phyloP scores from a whole-genome alignment of 2,888 invertebrate genomes.

The Xylocampa areola region DNA sequence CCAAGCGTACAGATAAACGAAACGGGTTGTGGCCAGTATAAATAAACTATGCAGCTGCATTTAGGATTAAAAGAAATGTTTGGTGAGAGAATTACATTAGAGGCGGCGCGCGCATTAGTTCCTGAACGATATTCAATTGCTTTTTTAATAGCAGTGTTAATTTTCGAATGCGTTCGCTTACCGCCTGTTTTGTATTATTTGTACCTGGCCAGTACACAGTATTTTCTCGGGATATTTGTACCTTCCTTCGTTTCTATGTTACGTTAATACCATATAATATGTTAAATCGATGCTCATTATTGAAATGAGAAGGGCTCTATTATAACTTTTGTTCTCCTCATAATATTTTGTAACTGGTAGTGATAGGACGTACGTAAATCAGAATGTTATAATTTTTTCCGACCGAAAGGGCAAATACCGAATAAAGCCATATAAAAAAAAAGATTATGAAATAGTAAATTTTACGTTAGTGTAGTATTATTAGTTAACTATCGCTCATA shows the following conservation, averaged over 20 bases:
- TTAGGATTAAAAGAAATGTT: constrained; percentile 65
- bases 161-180: constrained; percentile 49
- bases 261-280: too few species aligned
- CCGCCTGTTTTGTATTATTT: constrained; percentile 50
- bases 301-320: too few species aligned
- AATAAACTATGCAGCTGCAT: constrained; percentile 66
- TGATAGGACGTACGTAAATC: too few species aligned
- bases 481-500: constrained; percentile 41
- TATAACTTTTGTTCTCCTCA: too few species aligned
- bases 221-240: constrained; percentile 19
- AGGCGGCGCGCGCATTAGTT: constrained; percentile 49
- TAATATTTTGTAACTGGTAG: too few species aligned
- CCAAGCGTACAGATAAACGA: constrained; percentile 49
- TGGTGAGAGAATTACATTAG: constrained; percentile 62
- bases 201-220: constrained; percentile 36
- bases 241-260: constrained; percentile 22
- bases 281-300: too few species aligned
- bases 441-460: too few species aligned
- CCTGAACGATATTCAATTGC: constrained; percentile 56
- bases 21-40: constrained; percentile 66
- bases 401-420: too few species aligned
- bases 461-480: neutral
- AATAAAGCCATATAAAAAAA: too few species aligned
- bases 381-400: too few species aligned
- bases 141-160: constrained; percentile 58